phyloP scores from a whole-genome alignment of 2,888 invertebrate species.

The Habrosyne pyritoides region DNA sequence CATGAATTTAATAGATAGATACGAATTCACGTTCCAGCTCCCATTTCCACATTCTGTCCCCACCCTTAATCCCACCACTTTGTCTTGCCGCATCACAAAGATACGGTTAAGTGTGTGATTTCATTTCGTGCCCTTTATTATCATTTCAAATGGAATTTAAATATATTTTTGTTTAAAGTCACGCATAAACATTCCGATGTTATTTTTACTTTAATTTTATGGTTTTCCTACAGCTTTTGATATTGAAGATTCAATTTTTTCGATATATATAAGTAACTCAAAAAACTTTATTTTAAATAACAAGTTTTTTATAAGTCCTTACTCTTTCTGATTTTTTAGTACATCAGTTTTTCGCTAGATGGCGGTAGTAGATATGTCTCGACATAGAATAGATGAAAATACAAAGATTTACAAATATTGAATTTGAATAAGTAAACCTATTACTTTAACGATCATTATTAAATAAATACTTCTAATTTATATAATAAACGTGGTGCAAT shows the following conservation, averaged over 20 bases:
- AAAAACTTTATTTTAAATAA: background rate
- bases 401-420: no score
- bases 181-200: slow-evolving; percentile 20
- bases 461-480: no score
- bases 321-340: background rate
- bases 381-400: background rate
- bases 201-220: slow-evolving; percentile 24
- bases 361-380: background rate
- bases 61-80: slow-evolving; percentile 40
- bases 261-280: background rate
- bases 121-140: slow-evolving; percentile 60
- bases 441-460: no score
- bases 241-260: background rate
- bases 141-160: slow-evolving; percentile 46
- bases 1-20: no score
- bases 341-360: background rate
- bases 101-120: slow-evolving; percentile 59
- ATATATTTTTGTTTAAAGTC: slow-evolving; percentile 28
- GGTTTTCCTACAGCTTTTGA: slow-evolving; percentile 1
- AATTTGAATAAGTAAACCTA: no score
- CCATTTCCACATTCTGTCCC: slow-evolving; percentile 13
- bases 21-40: background rate
- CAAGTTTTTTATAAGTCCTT: background rate
- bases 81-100: slow-evolving; percentile 51
- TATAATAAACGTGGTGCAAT: no score